Conservation (phyloP, 2,888 invertebrate species). For the Drosophila meridionalis region DNA sequence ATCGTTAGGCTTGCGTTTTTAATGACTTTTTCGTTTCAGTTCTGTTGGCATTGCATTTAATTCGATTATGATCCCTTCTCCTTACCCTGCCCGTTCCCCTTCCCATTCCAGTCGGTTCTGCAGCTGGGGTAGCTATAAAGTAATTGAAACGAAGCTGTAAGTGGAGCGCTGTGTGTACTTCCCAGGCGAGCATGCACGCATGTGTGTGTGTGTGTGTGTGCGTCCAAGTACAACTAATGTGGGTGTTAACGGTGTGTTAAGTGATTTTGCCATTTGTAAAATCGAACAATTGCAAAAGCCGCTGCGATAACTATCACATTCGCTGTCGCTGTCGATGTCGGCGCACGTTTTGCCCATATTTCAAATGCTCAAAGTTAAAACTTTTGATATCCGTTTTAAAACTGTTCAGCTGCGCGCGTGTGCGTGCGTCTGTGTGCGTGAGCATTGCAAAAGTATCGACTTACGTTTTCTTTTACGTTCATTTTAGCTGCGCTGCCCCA, state of each 20-base stretch:
- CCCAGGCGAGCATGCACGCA: slow-evolving; percentile 33
- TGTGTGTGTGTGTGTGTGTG: slow-evolving; percentile 41
- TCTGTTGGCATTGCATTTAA: slow-evolving; percentile 67
- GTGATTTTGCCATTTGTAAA: slow-evolving; percentile 74
- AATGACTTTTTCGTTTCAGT: slow-evolving; percentile 69
- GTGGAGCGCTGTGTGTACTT: slow-evolving; percentile 56
- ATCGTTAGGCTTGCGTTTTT: slow-evolving; percentile 70
- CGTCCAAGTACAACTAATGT: slow-evolving; percentile 78
- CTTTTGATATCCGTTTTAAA: slow-evolving; percentile 73
- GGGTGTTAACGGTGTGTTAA: slow-evolving; percentile 82
- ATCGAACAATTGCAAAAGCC: slow-evolving; percentile 66
- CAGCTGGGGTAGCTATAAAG: slow-evolving; percentile 50
- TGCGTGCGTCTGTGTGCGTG: slow-evolving; percentile 17
- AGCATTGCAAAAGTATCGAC: slow-evolving; percentile 53
- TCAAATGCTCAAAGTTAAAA: slow-evolving; percentile 57
- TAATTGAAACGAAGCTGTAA: slow-evolving; percentile 72
- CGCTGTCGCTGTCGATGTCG: slow-evolving; percentile 64
- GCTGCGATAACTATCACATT: slow-evolving; percentile 73
- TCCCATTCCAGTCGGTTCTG: slow-evolving; percentile 6
- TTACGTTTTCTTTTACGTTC: slow-evolving; percentile 40
- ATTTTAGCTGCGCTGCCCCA: slow-evolving; percentile 9
- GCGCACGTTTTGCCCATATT: slow-evolving; percentile 81
- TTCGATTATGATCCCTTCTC: slow-evolving; percentile 76
- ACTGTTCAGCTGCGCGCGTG: slow-evolving; percentile 27
- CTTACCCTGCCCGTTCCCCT: slow-evolving; percentile 7